These are phyloP conservation scores for Tachystola acroxantha DNA, from an alignment of 2,888 invertebrate species.

Conservation along the genomic window DNA sequence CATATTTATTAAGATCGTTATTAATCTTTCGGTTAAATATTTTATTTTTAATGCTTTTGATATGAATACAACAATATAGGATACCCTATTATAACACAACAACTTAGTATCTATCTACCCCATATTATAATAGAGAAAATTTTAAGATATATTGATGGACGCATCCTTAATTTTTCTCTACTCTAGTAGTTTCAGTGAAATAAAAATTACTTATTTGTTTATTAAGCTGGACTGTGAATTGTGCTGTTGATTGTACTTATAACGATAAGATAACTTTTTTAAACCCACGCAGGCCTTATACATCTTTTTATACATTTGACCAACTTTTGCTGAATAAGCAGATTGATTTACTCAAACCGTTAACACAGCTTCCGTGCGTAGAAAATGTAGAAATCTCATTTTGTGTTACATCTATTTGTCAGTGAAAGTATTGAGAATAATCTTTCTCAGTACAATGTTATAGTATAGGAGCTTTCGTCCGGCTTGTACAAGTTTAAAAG, in stretches of 20 bases:
- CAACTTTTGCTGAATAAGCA: neutral
- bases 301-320: neutral
- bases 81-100: no score
- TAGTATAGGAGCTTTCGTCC: neutral
- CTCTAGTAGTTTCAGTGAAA: no score
- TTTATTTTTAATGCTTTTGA: no score
- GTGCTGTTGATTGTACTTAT: no score
- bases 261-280: no score
- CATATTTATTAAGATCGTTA: neutral
- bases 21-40: neutral
- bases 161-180: no score
- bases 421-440: slow-evolving; percentile 21
- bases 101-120: no score
- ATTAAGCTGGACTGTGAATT: no score
- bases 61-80: no score
- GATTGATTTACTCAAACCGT: slow-evolving; percentile 12
- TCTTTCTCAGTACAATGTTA: neutral
- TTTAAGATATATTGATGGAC: no score
- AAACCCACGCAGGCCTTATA: neutral
- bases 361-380: slow-evolving; percentile 17
- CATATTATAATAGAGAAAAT: no score
- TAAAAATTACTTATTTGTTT: no score
- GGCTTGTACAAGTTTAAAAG: slow-evolving; percentile 8
- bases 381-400: slow-evolving; percentile 16
- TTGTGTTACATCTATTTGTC: slow-evolving; percentile 16